Evolutionary conservation across 2,797 vertebrate species (phyloP).

Genomic region (Parauchenoglanis punctatus): DNA sequence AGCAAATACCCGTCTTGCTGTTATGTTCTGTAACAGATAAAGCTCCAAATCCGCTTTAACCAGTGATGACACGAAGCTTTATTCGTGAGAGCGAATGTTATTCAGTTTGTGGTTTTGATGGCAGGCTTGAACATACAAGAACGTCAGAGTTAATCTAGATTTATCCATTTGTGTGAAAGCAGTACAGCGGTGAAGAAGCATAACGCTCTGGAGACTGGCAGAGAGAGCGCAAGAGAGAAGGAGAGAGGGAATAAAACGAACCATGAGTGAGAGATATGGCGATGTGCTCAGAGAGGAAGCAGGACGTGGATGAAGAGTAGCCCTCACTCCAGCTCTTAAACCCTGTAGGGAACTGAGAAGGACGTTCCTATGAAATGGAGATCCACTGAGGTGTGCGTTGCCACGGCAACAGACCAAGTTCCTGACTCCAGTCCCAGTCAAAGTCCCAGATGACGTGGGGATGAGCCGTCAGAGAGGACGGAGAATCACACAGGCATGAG

Average conservation of each 20-base stretch:
- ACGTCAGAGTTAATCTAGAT: conserved; percentile 35
- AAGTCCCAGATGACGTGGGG: conserved; percentile 9
- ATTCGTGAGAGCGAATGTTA: not conserved
- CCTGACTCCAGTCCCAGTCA: conserved; percentile 6
- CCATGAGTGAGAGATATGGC: not conserved
- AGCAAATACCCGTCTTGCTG: not conserved
- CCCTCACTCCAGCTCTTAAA: not conserved
- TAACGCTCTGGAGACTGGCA: not conserved
- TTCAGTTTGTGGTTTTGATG: conserved; percentile 27
- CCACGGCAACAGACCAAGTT: conserved; percentile 60
- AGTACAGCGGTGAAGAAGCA: not conserved
- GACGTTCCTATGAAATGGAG: conserved; percentile 23
- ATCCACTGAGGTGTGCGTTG: conserved; percentile 49
- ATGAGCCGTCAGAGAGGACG: not conserved
- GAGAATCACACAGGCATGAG: not conserved
- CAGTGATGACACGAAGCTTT: conserved; percentile 10
- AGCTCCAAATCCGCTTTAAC: not conserved
- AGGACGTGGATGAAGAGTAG: not conserved
- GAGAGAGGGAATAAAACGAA: not conserved
- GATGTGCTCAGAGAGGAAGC: not conserved
- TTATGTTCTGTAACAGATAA: not conserved
- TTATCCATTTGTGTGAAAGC: conserved; percentile 8
- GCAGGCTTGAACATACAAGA: not conserved
- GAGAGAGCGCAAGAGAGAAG: not conserved
- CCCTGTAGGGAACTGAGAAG: conserved; percentile 16